Base-by-base conservation (phyloP, 2,888 invertebrate species). In the Notodonta ziczac region DNA sequence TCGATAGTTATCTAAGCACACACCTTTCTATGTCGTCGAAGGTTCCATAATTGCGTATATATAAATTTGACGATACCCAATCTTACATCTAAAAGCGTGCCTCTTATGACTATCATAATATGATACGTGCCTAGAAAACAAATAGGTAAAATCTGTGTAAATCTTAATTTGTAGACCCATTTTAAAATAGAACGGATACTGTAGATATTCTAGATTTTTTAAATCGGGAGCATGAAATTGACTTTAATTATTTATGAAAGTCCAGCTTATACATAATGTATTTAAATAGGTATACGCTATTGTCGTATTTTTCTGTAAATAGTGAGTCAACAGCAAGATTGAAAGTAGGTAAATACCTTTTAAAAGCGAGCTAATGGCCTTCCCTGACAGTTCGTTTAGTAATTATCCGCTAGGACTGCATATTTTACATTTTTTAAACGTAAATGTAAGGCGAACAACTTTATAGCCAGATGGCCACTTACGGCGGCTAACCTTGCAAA, bases 1-100 rank as follows among this genome's bases (percentile, higher is more conserved):
- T 59, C 10, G 39, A 40, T 16, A 57, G 69, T 74, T 75, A 75
- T 71, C 69, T 73, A 73, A 74, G 32, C 51, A 61, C 57, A 44
- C 64, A 50, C 65, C 71, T 67, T 57, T 56, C 32, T 71, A 71
- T 68, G 67, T 60, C 58, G 62, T 61, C 55, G 62, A 74, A 67
- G 61, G 62, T 65, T 65, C 67, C 65, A 60, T 66, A 71, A 71
- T 70, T 70, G 59, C 57, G 57, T 59, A 12, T 70, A 72, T 24
- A 24, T 66, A 63, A 58, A 42, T 60, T 59, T 32, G 7, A 52
- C 52, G 52, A 52, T 16, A 52, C 10, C 5, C 9, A 46, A 46
- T n/a, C 4, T 46, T 46, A 46, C 13, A 13, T 44, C 24, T 24
- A 2, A 24, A 24, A 24, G 24, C 24, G 24, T 24, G 24, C 44